Conservation (phyloP, 1,140 invertebrate species). For the Drosophila simulans region DNA sequence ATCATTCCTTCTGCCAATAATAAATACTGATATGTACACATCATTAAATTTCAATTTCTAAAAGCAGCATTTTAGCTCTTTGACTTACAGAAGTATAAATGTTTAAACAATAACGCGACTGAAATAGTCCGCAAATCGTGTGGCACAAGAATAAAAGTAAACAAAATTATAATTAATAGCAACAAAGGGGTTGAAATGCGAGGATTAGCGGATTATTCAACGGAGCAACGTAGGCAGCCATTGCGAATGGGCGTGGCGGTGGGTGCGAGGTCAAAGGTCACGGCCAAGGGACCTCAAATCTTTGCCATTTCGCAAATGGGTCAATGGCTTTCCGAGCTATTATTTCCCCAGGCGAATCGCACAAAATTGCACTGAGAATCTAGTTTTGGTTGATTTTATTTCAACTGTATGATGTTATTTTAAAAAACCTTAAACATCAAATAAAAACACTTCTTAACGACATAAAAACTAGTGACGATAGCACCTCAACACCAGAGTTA, state of each 20-base stretch:
- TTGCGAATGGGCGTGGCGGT: not conserved
- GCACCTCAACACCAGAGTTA: no score
- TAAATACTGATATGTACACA: no score
- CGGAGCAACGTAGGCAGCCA: conserved; percentile 2
- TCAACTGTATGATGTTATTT: no score
- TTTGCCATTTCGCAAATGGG: conserved; percentile 22
- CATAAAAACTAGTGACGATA: no score
- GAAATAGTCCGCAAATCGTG: no score
- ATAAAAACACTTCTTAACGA: no score
- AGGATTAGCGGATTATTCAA: conserved; percentile 20
- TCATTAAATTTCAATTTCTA: no score
- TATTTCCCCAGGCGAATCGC: not conserved
- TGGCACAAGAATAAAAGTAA: not conserved
- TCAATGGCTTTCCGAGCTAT: conserved; percentile 1
- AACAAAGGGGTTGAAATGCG: conserved; percentile 14
- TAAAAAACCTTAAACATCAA: no score
- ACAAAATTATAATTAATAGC: conserved; percentile 10
- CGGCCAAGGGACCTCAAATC: conserved; percentile 4
- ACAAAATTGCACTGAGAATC: not conserved
- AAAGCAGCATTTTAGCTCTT: no score
- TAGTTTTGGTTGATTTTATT: not conserved
- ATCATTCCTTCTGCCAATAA: no score
- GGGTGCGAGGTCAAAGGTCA: conserved; percentile 23
- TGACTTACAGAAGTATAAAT: no score
- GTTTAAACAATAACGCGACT: no score